phyloP scores from a whole-genome alignment of 2,797 vertebrate species.

The Lagorchestes hirsutus region DNA sequence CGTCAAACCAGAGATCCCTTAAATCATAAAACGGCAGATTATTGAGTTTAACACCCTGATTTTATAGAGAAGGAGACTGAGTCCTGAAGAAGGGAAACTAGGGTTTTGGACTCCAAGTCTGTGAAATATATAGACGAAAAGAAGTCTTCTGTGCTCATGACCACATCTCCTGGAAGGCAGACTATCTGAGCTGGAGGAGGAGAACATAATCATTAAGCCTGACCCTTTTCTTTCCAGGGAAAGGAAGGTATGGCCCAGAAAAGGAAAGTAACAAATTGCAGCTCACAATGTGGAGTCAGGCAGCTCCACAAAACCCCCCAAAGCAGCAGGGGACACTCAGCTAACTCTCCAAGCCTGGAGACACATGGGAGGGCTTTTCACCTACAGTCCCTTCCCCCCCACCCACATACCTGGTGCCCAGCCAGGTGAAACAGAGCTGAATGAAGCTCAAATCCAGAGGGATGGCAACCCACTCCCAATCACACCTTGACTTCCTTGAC shows the following conservation, averaged over 20 bases:
- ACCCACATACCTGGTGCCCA: not conserved
- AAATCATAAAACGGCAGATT: not conserved
- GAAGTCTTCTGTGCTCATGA: not conserved
- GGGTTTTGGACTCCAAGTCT: not conserved
- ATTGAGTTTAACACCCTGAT: not conserved
- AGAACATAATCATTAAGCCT: not conserved
- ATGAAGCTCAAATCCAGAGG: not conserved
- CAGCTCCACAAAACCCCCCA: not conserved
- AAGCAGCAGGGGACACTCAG: not conserved
- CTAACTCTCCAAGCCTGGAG: not conserved
- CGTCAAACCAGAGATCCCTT: slow-evolving; percentile 60
- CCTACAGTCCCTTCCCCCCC: not conserved
- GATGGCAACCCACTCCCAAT: not conserved
- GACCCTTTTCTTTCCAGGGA: not conserved
- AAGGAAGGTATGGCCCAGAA: not conserved
- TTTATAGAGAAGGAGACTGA: not conserved
- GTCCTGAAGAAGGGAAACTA: not conserved
- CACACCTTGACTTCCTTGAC: not conserved
- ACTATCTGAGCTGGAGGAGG: not conserved
- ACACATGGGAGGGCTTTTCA: not conserved
- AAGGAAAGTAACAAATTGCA: not conserved
- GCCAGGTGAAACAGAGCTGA: not conserved
- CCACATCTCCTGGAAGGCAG: too few relatives aligned
- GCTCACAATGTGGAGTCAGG: not conserved
- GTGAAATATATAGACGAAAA: not conserved